Percentiles rank a stretch among this genome's conserved stretches.
phyloP scores from a whole-genome alignment of 2,888 invertebrate species.

The Campaea margaritaria region DNA sequence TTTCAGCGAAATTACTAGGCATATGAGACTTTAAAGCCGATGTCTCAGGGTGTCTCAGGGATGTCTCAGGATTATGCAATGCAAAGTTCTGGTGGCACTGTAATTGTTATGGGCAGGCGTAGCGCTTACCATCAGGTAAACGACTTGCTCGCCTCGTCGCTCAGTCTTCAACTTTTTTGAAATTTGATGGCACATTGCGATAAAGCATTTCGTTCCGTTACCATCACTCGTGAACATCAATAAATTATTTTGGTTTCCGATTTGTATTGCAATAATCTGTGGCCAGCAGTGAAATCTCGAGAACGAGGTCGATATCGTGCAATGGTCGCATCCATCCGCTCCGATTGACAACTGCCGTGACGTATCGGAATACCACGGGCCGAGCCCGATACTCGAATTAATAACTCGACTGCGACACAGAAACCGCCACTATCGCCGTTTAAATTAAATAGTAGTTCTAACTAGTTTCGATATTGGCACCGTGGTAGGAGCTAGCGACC shows the following conservation, averaged over 20 bases:
- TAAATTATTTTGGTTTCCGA: too few relatives aligned
- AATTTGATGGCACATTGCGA: too few relatives aligned
- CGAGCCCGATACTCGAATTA: conserved; percentile 19
- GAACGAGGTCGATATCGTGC: conserved; percentile 74
- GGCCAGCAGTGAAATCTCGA: conserved; percentile 55
- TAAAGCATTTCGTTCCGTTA: background rate
- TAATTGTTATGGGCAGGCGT: too few relatives aligned
- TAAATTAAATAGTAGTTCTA: background rate
- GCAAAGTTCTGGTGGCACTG: too few relatives aligned
- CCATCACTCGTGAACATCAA: conserved; percentile 4
- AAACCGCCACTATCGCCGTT: background rate
- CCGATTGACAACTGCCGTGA: conserved; percentile 79
- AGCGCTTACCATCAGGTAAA: too few relatives aligned
- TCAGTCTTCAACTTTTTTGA: too few relatives aligned
- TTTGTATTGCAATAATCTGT: conserved; percentile 44
- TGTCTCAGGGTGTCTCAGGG: too few relatives aligned
- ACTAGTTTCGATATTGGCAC: background rate
- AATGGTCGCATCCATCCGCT: conserved; percentile 71
- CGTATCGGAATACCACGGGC: conserved; percentile 54
- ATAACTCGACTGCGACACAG: conserved; percentile 7
- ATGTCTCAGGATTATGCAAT: too few relatives aligned
- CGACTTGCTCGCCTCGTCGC: too few relatives aligned
- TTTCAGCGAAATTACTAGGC: too few relatives aligned
- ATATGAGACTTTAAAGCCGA: too few relatives aligned
- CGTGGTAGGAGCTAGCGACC: background rate